Evolutionary conservation across 2,888 invertebrate species (phyloP).

Genomic region (Drosophila flavopinicola): DNA sequence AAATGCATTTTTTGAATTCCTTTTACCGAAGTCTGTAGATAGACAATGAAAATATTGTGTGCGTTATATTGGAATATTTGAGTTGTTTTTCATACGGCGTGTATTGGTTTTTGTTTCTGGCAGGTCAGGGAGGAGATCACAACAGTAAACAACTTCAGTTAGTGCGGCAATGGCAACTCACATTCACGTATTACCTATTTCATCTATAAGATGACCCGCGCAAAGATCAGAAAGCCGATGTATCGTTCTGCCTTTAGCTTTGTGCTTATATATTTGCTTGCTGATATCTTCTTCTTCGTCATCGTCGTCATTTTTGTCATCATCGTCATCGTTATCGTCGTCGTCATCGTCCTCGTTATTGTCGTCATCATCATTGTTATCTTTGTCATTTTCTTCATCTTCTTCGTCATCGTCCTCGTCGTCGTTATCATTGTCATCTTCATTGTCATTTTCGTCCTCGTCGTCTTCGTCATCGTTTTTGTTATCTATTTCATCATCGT

Average conservation of each 20-base stretch:
- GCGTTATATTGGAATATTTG: conserved; percentile 15
- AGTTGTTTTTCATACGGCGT: conserved; percentile 8
- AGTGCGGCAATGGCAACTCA: conserved; percentile 74
- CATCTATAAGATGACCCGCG: conserved; percentile 76
- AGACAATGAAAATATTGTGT: conserved; percentile 60
- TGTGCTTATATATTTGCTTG: conserved; percentile 69
- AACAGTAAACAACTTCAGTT: conserved; percentile 65
- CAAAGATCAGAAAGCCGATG: conserved; percentile 80
- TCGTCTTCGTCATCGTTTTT: conserved; percentile 83
- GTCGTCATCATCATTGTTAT: conserved; percentile 74
- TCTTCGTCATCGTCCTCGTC: conserved; percentile 60
- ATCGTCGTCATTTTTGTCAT: conserved; percentile 81
- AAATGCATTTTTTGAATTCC: conserved; percentile 60
- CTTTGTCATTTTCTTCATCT: conserved; percentile 83
- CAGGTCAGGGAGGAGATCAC: conserved; percentile 28
- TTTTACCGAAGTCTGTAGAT: conserved; percentile 72
- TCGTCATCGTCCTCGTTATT: conserved; percentile 78
- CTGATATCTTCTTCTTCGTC: conserved; percentile 83
- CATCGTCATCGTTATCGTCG: conserved; percentile 60
- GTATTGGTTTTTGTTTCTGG: conserved; percentile 11
- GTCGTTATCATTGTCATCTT: conserved; percentile 79
- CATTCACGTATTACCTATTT: conserved; percentile 85
- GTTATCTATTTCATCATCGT: conserved; percentile 83
- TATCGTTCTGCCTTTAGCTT: conserved; percentile 68
- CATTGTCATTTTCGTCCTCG: conserved; percentile 68